phyloP scores from a whole-genome alignment of 2,113 vertebrate species.

The Bos javanicus region DNA sequence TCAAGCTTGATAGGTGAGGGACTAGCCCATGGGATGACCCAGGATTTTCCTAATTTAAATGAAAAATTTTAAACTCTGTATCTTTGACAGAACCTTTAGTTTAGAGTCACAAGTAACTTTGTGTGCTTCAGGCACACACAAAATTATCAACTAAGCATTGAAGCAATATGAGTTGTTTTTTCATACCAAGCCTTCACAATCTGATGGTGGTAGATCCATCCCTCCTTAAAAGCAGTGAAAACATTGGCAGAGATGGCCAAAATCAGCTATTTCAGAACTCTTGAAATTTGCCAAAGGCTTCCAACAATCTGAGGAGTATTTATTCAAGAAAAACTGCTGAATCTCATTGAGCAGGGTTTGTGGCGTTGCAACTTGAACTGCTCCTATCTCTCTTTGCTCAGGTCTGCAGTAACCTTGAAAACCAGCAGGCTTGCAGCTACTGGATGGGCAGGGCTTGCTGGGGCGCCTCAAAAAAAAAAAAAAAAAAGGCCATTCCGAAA shows the following conservation, averaged over 20 bases:
- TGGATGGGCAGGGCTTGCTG: background rate
- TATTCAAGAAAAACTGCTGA: slow-evolving; percentile 52
- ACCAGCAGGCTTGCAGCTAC: background rate
- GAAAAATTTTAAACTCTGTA: background rate
- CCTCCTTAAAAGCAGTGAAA: slow-evolving; percentile 33
- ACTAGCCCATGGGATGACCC: background rate
- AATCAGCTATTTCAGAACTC: slow-evolving; percentile 40
- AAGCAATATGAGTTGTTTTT: background rate
- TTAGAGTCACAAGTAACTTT: background rate
- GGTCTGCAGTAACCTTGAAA: slow-evolving; percentile 37
- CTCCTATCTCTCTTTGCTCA: background rate
- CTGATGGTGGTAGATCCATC: background rate
- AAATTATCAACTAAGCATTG: background rate
- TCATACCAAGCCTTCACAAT: background rate
- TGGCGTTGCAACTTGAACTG: slow-evolving; percentile 41
- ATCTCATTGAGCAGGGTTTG: slow-evolving; percentile 36
- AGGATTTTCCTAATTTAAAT: background rate
- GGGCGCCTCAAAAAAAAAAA: background rate
- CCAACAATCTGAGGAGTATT: slow-evolving; percentile 15
- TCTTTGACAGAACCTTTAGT: background rate
- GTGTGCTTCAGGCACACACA: background rate
- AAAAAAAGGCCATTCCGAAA: background rate
- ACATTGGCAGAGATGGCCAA: slow-evolving; percentile 1
- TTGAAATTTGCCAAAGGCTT: slow-evolving; percentile 35
- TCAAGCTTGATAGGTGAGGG: background rate